Conservation (phyloP, 2,888 invertebrate genomes). For the Sphecodes monilicornis region DNA sequence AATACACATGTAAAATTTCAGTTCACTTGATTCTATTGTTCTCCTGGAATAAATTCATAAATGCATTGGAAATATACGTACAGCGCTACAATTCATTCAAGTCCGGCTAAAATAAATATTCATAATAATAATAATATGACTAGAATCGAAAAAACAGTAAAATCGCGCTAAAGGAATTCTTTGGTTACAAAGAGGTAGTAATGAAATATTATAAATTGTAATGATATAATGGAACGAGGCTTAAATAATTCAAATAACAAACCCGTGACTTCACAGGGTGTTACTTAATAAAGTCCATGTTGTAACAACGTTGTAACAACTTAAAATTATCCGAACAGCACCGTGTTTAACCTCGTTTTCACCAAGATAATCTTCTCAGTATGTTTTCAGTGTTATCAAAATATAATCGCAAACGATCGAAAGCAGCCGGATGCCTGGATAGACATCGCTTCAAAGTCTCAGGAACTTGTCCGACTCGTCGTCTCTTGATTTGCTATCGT, state of each 20-base stretch:
- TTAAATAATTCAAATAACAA: not conserved
- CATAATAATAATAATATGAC: not conserved
- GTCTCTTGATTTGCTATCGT: not conserved
- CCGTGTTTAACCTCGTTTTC: not conserved
- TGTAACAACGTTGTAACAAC: not conserved
- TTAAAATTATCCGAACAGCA: not conserved
- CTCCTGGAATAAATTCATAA: not conserved
- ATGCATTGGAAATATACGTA: not conserved
- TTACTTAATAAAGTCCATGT: not conserved
- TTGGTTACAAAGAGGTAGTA: not conserved
- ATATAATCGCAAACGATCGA: conserved; percentile 5
- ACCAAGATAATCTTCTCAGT: not conserved
- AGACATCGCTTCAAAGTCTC: not conserved
- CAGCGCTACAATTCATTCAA: not conserved
- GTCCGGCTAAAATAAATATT: not conserved
- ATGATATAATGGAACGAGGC: not conserved
- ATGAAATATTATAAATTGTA: not conserved
- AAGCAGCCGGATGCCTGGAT: not conserved
- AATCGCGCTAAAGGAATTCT: not conserved
- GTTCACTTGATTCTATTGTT: not conserved
- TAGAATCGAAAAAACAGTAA: not conserved
- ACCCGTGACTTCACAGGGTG: not conserved
- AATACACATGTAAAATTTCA: not conserved
- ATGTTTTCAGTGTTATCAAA: not conserved
- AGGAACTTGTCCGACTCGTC: conserved; percentile 2